Percentiles rank a stretch among this genome's conserved stretches.
Conservation (phyloP, 2,797 vertebrate genomes). For the Lacerta bilineata region DNA sequence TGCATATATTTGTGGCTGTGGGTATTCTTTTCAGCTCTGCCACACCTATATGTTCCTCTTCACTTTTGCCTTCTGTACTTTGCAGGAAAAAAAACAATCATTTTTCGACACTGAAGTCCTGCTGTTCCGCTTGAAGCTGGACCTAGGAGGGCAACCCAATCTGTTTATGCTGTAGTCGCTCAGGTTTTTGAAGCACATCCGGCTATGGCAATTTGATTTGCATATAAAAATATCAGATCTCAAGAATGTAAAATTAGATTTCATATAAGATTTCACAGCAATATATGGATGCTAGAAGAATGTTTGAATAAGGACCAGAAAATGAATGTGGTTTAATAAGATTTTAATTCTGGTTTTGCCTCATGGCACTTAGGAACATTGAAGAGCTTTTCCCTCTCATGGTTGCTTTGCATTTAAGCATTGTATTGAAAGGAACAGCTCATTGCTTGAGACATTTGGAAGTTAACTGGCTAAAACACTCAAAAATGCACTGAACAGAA, state of each 20-base stretch:
- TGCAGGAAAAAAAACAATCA: background rate
- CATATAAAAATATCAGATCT: background rate
- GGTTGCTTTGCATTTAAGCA: background rate
- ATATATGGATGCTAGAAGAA: background rate
- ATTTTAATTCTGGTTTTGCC: background rate
- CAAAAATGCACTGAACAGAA: slow-evolving; percentile 21
- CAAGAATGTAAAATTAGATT: background rate
- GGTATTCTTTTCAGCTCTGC: background rate
- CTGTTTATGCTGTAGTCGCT: background rate
- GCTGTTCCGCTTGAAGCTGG: background rate
- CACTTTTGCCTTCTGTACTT: background rate
- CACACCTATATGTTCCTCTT: background rate
- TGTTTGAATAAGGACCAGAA: too few species aligned
- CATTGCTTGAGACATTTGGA: slow-evolving; percentile 31
- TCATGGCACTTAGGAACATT: background rate
- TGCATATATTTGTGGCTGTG: background rate
- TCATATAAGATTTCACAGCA: background rate
- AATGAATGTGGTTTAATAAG: background rate
- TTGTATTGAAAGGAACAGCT: background rate
- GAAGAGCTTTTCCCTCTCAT: background rate
- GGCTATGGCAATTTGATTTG: background rate
- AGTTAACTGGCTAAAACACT: slow-evolving; percentile 32
- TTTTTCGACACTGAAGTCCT: background rate
- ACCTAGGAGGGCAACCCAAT: background rate
- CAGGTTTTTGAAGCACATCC: background rate